Conservation (phyloP, 2,797 vertebrate genomes). For the Chloroceryle inda region DNA sequence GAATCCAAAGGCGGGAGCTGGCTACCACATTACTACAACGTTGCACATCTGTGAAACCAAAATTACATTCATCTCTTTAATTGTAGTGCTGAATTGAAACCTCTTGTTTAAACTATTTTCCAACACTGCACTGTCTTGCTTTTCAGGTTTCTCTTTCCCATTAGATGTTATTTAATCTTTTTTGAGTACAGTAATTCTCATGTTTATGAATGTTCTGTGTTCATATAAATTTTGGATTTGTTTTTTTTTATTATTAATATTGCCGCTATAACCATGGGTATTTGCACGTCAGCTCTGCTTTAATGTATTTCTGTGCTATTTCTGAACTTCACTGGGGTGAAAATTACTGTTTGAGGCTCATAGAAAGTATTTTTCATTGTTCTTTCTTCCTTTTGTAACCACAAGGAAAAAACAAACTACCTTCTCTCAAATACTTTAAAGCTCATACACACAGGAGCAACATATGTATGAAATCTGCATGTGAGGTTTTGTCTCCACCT, state of each 20-base stretch:
- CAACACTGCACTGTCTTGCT: neutral
- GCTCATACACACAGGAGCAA: neutral
- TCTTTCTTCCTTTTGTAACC: neutral
- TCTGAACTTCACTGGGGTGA: neutral
- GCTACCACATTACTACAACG: neutral
- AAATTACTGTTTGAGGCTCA: neutral
- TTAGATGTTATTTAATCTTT: neutral
- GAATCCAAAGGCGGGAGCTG: neutral
- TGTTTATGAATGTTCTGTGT: neutral
- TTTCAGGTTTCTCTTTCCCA: conserved; percentile 36
- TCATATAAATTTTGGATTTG: neutral
- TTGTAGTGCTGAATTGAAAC: neutral
- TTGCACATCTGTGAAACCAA: conserved; percentile 17
- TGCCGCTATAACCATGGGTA: neutral
- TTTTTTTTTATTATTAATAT: neutral
- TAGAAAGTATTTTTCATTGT: neutral
- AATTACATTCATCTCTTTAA: conserved; percentile 3
- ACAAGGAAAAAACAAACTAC: neutral
- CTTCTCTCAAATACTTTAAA: neutral
- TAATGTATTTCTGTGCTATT: neutral
- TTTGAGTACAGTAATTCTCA: neutral
- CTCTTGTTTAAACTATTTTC: neutral
- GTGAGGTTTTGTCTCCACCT: neutral
- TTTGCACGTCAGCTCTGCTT: neutral
- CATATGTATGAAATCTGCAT: neutral